Evolutionary conservation across 1,140 invertebrate species (phyloP).

Genomic region (Drosophila tani): DNA sequence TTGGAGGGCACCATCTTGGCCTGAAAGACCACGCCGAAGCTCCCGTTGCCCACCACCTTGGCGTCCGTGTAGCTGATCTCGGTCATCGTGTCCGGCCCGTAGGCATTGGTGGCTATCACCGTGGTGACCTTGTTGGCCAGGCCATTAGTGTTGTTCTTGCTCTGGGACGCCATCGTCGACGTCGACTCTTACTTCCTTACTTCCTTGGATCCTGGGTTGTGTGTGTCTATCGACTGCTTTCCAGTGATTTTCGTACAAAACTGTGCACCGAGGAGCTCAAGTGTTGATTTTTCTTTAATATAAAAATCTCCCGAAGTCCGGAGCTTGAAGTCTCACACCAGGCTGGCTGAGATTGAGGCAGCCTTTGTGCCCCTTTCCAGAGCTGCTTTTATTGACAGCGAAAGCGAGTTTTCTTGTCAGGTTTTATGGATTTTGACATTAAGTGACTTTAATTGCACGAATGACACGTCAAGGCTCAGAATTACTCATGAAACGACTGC

Average conservation of each 20-base stretch:
- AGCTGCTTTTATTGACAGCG: background rate
- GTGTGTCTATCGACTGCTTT: conserved; percentile 1
- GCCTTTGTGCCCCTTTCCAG: background rate
- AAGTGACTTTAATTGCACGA: background rate
- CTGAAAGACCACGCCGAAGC: conserved; percentile 99
- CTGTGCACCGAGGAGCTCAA: background rate
- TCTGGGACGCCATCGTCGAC: conserved; percentile 31
- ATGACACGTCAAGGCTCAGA: no score
- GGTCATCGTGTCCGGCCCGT: conserved; percentile 95
- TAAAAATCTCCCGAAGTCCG: background rate
- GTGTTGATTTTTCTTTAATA: conserved; percentile 10
- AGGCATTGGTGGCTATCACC: conserved; percentile 97
- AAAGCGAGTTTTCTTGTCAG: conserved; percentile 5
- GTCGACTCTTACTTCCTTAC: background rate
- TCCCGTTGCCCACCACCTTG: conserved; percentile 99
- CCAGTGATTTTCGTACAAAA: background rate
- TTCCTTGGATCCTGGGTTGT: conserved; percentile 8
- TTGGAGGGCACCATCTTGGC: conserved; percentile 97
- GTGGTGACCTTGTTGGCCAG: conserved; percentile 92
- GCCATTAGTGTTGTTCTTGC: conserved; percentile 1
- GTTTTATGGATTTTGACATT: background rate
- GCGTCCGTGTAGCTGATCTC: conserved; percentile 98
- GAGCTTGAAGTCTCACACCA: background rate
- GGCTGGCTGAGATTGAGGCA: background rate
- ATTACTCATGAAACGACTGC: background rate